Evolutionary conservation across 92 coral and sea anemone genomes (phyloP), one percentile per base, ranked within the genome.

Genomic region (Palythoa heliodiscus): DNA sequence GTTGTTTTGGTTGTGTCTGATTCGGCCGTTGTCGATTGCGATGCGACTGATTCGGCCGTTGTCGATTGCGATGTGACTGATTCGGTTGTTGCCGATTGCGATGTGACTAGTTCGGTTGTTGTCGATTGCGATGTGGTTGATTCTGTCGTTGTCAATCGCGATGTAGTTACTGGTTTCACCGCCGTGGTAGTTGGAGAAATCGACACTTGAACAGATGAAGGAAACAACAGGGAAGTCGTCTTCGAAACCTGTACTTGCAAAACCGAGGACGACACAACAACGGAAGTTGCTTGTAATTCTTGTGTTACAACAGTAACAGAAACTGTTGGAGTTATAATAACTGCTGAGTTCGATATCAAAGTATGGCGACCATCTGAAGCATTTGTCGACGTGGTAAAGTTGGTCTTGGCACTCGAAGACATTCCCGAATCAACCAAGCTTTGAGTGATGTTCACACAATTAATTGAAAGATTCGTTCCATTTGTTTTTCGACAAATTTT

Each of bases 361-460:
- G 72, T 84, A 66, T 38, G 35, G 60, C 52, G 74, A 23, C 61
- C 40, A 22, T 71, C 38, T 35, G 87, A 53, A 23, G 70, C 23
- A 60, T 83, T 83, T 71, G 67, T 83, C 77, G 78, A 71, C 75
- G 70, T 71, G 87, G 77, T 83, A 29, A 37, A 23, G 52, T 71
- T 83, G 11, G 82, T 37, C 35, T 83, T 84, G 7, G 89, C 83
- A 76, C 87, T 88, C 55, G 77, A 37, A 54, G 91, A 77, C 70
- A 77, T 38, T 16, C 7, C 61, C 72, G 71, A 85, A 58, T 43
- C 7, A 43, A 80, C 53, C n/a, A 81, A 71, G 70, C 77, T 84
- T 43, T 72, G 78, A 63, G 93, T 90, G 38, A 71, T 84, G 77
- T 95, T 93, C 25, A 85, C 78, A 71, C 96, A 93, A 1, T 70